Base-by-base conservation (phyloP, 2,888 invertebrate genomes). In the Chorisops tibialis region DNA sequence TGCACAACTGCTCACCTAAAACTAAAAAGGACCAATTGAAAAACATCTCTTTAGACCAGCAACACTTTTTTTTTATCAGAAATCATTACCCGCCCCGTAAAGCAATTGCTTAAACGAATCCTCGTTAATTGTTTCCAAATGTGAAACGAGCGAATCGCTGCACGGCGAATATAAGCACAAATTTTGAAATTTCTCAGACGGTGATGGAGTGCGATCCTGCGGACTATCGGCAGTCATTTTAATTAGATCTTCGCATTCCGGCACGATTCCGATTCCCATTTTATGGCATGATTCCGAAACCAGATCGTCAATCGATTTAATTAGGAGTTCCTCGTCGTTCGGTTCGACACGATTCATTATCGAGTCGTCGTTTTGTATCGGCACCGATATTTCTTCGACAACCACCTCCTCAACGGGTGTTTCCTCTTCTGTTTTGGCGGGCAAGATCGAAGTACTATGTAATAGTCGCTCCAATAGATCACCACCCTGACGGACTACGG, bases 121-220 rank as follows among this genome's bases (percentile, higher is more conserved):
- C 37, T 65, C 66, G 51, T 59, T 63, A 22, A 66, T 65, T 11
- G 62, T 56, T 45, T 66, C 66, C 6, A 66, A 37, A 38, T 61
- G 18, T 9, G 60, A 22, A 16, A 52, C 24, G 4, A 61, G 43
- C 19, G 61, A 35, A 19, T 30, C 50, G n/a, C 19, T 14, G 9
- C 43, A 51, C n/a, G 75, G 76, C 19, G 76, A 76, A 72, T 85
- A 83, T 51, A 86, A 77, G 67, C 83, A 83, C 66, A 87, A 78
- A 66, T 86, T 85, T 75, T 85, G 83, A 65, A 87, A 79, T 67
- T 85, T 83, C 69, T 84, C 81, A 30, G 86, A 84, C 9, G 89
- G 85, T 2, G 88, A 87, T 61, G 84, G 83, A 77, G 66, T 62
- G 69, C 47, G 62, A 66, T 67, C 51, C 21, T 62, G 38, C 30